Base-by-base conservation (phyloP, 2,888 invertebrate genomes). In the Spilosoma lubricipeda region DNA sequence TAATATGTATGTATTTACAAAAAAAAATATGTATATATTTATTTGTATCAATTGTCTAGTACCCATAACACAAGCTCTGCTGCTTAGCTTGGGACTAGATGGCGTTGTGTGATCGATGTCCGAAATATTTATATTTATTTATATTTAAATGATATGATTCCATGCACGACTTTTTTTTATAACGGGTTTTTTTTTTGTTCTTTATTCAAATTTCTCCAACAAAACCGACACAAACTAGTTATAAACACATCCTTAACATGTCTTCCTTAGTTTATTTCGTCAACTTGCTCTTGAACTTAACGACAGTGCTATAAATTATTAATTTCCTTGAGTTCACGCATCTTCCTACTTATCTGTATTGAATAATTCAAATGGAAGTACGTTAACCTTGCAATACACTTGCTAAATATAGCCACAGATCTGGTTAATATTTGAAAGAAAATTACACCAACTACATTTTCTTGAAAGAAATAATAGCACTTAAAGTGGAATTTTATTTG, bases 261-360 rank as follows among this genome's bases (percentile, higher is more conserved):
- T 73, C 70, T 73, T 73, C 66, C 73, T 70, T 68, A 56, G 56
- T 73, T 42, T 56, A 45, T 56, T 69, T 48, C 7, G n/a, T 8
- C n/a, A 63, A 63, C 65, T n/a, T 66, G 63, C 36, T 36, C 69
- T 59, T 70, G 69, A 59, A 70, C 59, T 70, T 65, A 69, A 45
- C 20, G 30, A 27, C 30, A 59, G 15, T 30, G 30, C 8, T 63
- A 45, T 42, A 56, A 68, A 66, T 73, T 73, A 48, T 73, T 65
- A 42, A 70, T 73, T 70, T 65, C 73, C 73, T 70, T 66, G 20
- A 71, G 52, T 66, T 4, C 20, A 56, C 39, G n/a, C 65, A 48
- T 71, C 69, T 69, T 73, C 65, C 66, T 70, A 20, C 56, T 52
- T 52, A 69, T 13, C 52, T 68, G 23, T 59, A 56, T 52, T 33